Percentiles rank a stretch among this genome's conserved stretches.
phyloP scores from a whole-genome alignment of 2,797 vertebrate species.

The Leptodactylus fallax region DNA sequence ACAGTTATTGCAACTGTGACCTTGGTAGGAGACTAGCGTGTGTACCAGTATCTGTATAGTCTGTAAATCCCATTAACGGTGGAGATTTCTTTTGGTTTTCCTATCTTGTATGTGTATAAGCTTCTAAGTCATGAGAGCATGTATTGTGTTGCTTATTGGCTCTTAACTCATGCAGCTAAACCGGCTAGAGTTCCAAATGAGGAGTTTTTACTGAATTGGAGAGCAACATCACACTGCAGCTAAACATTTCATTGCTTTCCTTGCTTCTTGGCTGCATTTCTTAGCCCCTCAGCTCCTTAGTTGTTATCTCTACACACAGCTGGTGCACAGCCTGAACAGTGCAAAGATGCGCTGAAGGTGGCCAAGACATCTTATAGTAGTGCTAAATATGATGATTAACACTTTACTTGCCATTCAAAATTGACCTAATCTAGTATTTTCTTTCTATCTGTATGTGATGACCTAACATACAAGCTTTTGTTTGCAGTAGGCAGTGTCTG shows the following conservation, averaged over 20 bases:
- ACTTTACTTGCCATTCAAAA: background rate
- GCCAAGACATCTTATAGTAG: conserved; percentile 15
- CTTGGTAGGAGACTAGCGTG: too few species aligned
- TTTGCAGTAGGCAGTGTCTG: too few species aligned
- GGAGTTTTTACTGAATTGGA: conserved; percentile 49
- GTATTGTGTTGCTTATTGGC: conserved; percentile 39
- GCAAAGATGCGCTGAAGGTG: conserved; percentile 16
- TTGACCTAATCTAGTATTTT: background rate
- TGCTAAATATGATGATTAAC: conserved; percentile 13
- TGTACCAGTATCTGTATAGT: background rate
- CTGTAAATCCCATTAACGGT: background rate
- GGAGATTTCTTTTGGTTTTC: background rate
- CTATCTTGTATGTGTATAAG: background rate
- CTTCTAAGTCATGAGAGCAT: conserved; percentile 11
- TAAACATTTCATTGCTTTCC: conserved; percentile 54
- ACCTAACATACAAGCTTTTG: too few species aligned
- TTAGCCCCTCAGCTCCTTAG: conserved; percentile 20
- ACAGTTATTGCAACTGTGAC: too few species aligned
- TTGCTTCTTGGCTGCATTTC: conserved; percentile 50
- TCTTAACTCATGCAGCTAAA: conserved; percentile 9
- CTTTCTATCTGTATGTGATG: too few species aligned
- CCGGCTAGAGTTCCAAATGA: conserved; percentile 42
- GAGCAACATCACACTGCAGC: conserved; percentile 32
- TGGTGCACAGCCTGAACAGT: conserved; percentile 36
- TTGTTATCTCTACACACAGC: conserved; percentile 58